Base-by-base conservation (phyloP, 2,888 invertebrate species). In the Ligdia adustata region DNA sequence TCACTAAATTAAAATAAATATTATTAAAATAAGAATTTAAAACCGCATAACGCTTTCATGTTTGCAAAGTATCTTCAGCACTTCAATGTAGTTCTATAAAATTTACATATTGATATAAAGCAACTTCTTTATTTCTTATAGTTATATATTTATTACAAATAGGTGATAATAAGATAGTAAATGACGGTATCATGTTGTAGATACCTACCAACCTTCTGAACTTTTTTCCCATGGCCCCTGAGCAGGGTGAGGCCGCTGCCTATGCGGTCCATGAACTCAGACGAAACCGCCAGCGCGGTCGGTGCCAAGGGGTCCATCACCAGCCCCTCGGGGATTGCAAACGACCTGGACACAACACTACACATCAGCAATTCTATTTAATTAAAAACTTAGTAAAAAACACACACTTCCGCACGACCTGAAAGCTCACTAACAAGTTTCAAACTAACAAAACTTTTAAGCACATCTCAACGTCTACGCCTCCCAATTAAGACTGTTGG, bases 221-320 rank as follows among this genome's bases (percentile, higher is more conserved):
- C 78, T 76, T 89, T 89, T 67, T 88, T 89, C 9, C 88, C 82
- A 57, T 89, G 89, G 20, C 86, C 88, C 63, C 83, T 78, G 13
- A 89, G 79, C 41, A 89, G 64, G 42, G 78, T 78, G 34, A 89
- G 69, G 55, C 89, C 86, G 63, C 79, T 86, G 60, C 88, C 89
- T 57, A 89, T 76, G 60, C 88, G 85, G 55, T 83, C 88, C 89
- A 89, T 89, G 64, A 89, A 79, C 51, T 88, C 87, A 28, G 82
- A 72, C 45, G 88, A 83, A 57, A 89, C 81, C 52, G 80, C 86
- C 57, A 89, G 82, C 71, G 88, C 82, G 52, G 82, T 80, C 53
- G 88, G 87, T 64, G 88, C 74, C 62, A 88, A 64, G 51, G 89
- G 89, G 68, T 90, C 89, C 88, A 89, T 86, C 62, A 78, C 85